phyloP scores from a whole-genome alignment of 1,140 invertebrate genomes.

The Neotoxoptera formosana region DNA sequence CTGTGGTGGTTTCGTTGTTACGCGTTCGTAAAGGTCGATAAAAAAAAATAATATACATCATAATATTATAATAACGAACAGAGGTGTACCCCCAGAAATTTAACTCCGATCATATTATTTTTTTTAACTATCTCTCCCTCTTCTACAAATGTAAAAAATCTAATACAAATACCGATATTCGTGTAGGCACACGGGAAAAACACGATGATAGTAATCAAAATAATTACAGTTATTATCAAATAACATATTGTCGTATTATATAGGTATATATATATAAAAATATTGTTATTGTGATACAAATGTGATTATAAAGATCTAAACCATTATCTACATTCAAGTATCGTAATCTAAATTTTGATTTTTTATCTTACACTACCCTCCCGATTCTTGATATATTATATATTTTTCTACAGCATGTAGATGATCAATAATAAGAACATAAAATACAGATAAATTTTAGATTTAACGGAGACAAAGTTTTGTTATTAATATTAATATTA shows the following conservation, averaged over 20 bases:
- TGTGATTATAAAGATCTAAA: not conserved
- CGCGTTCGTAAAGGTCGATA: not conserved
- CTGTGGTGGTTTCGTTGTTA: not conserved
- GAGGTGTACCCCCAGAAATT: not conserved
- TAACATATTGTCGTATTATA: no score
- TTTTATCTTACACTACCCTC: not conserved
- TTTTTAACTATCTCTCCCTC: not conserved
- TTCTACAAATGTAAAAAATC: not conserved
- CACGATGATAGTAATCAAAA: not conserved
- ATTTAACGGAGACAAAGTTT: no score
- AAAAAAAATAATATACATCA: not conserved
- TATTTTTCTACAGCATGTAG: not conserved
- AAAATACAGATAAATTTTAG: no score
- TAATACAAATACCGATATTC: not conserved
- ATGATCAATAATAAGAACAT: not conserved
- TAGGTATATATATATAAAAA: no score
- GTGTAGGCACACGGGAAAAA: not conserved
- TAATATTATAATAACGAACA: not conserved
- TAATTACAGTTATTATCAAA: not conserved
- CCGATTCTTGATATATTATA: accelerated
- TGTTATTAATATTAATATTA: not conserved
- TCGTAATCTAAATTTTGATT: not conserved
- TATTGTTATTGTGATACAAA: no score
- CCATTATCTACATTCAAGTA: no score
- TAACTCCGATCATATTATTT: not conserved